phyloP scores from a whole-genome alignment of 1,140 invertebrate species.

The Drosophila arizonae region DNA sequence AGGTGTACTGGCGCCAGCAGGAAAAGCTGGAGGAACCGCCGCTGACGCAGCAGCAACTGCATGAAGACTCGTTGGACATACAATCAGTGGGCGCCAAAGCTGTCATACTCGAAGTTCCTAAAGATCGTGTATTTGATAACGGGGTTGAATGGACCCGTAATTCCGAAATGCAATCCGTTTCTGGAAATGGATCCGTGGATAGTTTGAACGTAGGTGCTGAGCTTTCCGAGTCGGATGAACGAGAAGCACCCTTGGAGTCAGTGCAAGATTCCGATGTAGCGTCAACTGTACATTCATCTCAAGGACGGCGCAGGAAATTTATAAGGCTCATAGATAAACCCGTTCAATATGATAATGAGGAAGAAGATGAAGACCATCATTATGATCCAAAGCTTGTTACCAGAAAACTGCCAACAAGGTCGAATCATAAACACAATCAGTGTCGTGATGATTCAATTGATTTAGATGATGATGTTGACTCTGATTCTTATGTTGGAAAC shows the following conservation, averaged over 20 bases:
- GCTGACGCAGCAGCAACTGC: neutral
- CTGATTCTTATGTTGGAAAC: neutral
- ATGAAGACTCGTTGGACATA: conserved; percentile 2
- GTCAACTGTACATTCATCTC: neutral
- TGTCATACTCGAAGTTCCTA: conserved; percentile 35
- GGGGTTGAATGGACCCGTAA: neutral
- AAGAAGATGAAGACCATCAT: neutral
- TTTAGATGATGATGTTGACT: neutral
- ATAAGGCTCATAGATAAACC: conserved; percentile 8
- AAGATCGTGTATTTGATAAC: conserved; percentile 18
- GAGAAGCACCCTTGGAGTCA: neutral
- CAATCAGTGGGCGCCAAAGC: conserved; percentile 20
- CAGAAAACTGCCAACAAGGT: neutral
- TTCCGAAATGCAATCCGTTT: neutral
- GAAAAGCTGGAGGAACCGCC: neutral
- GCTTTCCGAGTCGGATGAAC: conserved; percentile 44
- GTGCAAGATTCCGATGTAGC: neutral
- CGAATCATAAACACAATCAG: neutral
- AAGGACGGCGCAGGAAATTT: conserved; percentile 37
- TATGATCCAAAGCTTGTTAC: neutral
- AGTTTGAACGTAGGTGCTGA: conserved; percentile 56
- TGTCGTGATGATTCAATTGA: neutral
- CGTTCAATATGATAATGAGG: conserved; percentile 1
- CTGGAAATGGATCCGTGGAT: neutral
- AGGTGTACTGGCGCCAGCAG: conserved; percentile 34